Base-by-base conservation (phyloP, 2,888 invertebrate species). In the Lomographa bimaculata region DNA sequence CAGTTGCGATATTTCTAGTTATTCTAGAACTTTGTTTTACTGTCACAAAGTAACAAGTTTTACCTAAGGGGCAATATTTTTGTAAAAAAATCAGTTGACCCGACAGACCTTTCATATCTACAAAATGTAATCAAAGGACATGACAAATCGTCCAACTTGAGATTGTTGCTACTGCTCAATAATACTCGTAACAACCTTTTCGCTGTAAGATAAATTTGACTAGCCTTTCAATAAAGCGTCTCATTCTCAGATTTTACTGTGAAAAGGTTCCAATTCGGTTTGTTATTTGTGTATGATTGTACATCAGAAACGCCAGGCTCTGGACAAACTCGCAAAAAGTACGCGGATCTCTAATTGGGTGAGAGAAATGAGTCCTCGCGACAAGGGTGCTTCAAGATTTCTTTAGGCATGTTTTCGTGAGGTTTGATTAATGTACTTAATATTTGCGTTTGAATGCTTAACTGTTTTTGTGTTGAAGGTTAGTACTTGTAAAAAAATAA, bases 71-170 rank as follows among this genome's bases (percentile, higher is more conserved):
- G n/a, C n/a, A n/a, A n/a, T 5, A 8, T 18, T 11, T 18, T 17
- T 2, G 1, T 9, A 6, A 29, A 37, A 24, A 30, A 25, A 10
- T 19, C 8, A 19, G 3, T 20, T 28, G n/a, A 19, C 10, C 34
- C n/a, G 7, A 30, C 19, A 29, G 23, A 28, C 27, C 33, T 30
- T 35, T 29, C 34, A 25, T 35, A 41, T 26, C 29, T 41, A 30
- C 29, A 41, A 50, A 54, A 54, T 38, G 39, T 46, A 51, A 54
- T 51, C 51, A 54, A 51, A 51, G 33, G 37, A 20, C 42, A 42
- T 51, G 51, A 54, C 49, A 54, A 54, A 54, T 51, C 32, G 48
- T 37, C 34, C 17, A 49, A 54, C 51, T 54, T 54, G 42, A 48
- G 44, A 43, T 48, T 51, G 48, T 50, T 46, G 29, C 9, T 11